Base-by-base conservation (phyloP, 2,113 vertebrate species). In the Notechis scutatus region DNA sequence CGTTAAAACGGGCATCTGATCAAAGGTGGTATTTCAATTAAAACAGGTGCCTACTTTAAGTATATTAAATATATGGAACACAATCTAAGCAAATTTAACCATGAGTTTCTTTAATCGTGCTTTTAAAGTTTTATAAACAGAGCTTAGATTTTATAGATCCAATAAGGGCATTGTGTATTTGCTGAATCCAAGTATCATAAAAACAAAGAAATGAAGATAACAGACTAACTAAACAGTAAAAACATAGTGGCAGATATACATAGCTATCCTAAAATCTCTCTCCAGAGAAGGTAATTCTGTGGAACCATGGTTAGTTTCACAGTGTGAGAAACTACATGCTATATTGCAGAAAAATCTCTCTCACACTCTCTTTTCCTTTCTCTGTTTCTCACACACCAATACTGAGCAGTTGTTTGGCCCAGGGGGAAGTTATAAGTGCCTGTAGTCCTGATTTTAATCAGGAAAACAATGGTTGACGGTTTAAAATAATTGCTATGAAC, bases 11-110 rank as follows among this genome's bases (percentile, higher is more conserved):
- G 34, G 3, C 20, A 81, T 81, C 74, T 4, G 18, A 81, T 24
- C 26, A 47, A 0, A 92, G 93, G 91, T 94, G 42, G 91, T 55
- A 95, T 87, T 57, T 93, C 55, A 92, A 89, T 96, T n/a, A 92
- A 52, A 81, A 74, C 88, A 81, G 93, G 86, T 61, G 90, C n/a
- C 42, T 4, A 52, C 95, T 94, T 81, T 87, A 94, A 90, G 11
- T 42, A 15, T 85, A 91, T 85, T 47, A 45, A 81, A 89, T 45
- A 81, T n/a, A 89, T 50, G 55, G 24, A 42, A 10, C 26, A 29
- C 47, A 54, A 26, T 89, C 50, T 14, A 69, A 88, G 24, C 86
- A 54, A 52, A 34, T 34, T 39, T 88, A 55, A 56, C 29, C 26
- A 42, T 56, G 69, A 20, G 3, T 81, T 81, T 81, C 18, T 81